Base-by-base conservation (phyloP, 2,888 invertebrate genomes). In the Digitonthophagus gazella region DNA sequence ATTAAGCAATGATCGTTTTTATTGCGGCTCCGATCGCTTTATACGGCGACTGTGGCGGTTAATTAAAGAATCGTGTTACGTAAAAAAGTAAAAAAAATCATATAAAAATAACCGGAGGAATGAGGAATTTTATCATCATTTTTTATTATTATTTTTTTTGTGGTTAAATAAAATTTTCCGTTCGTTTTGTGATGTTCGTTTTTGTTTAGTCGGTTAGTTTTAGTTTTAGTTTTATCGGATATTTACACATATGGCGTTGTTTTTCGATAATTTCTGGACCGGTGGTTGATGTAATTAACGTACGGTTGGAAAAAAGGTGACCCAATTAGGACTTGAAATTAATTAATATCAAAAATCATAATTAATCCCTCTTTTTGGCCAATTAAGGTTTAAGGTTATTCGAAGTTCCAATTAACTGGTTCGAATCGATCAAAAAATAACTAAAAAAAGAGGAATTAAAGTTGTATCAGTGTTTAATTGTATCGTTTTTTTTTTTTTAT, bases 301-400 rank as follows among this genome's bases (percentile, higher is more conserved):
- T 54, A 55, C 54, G 54, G 65, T 65, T 65, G 54, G 15, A 54
- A 55, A 20, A 3, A 65, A 19, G 63, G 19, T 63, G 19, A 20
- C 14, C 18, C n/a, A 16, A 55, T 18, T 65, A 18, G 18, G n/a
- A 15, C n/a, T 15, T 18, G 15, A 70, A 70, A 70, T 70, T 70
- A 70, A 70, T 70, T 70, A 70, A 67, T 80, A 79, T 78, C 80
- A 76, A 80, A 81, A 81, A 80, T 81, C 80, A 81, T 81, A 81
- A 82, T 82, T 81, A 82, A 81, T 81, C 80, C 81, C 80, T 80
- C 80, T 80, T n/a, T n/a, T 80, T 81, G 80, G 78, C 79, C 81
- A 81, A 82, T 82, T 82, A 81, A 64, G 58, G 63, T 68, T 58
- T 64, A 44, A 11, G 8, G 28, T 8, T 44, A 6, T 11, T 44